A percentile compares a stretch with the other conserved stretches of the same genome.
These are phyloP conservation scores for Choreutis nemorana DNA, from an alignment of 2,888 invertebrate species.

Conservation along the genomic window DNA sequence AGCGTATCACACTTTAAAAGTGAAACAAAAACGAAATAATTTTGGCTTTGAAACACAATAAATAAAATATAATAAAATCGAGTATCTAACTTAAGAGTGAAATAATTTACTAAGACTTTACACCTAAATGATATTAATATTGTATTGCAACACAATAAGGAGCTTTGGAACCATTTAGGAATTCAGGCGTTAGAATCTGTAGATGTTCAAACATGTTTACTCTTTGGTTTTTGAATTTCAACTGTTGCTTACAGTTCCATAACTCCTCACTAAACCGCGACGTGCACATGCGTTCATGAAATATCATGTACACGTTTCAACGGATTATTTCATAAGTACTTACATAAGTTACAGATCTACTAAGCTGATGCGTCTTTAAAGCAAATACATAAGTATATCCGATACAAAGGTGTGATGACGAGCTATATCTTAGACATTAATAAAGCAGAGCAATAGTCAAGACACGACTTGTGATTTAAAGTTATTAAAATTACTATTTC, in stretches of 20 bases:
- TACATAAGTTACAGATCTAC: slow-evolving; percentile 64
- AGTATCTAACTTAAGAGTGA: slow-evolving; percentile 58
- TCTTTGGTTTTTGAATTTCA: slow-evolving; percentile 54
- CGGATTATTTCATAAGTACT: slow-evolving; percentile 60
- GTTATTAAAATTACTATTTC: too few relatives aligned
- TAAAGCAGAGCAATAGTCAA: too few relatives aligned
- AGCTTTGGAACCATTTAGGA: slow-evolving; percentile 60
- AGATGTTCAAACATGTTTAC: slow-evolving; percentile 54
- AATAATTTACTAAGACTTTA: slow-evolving; percentile 65
- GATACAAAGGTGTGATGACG: slow-evolving; percentile 18
- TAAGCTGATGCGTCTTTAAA: slow-evolving; percentile 54
- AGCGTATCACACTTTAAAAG: slow-evolving; percentile 61
- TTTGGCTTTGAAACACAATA: slow-evolving; percentile 52
- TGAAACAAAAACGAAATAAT: slow-evolving; percentile 52
- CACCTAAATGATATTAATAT: slow-evolving; percentile 56
- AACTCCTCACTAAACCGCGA: slow-evolving; percentile 41
- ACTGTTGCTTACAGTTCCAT: slow-evolving; percentile 46
- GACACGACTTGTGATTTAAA: too few relatives aligned
- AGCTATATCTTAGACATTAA: neutral
- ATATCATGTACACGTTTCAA: too few relatives aligned
- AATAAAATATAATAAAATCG: slow-evolving; percentile 58
- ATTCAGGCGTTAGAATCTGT: slow-evolving; percentile 32
- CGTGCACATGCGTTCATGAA: slow-evolving; percentile 9
- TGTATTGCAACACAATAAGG: slow-evolving; percentile 62
- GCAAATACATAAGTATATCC: slow-evolving; percentile 52